These are phyloP conservation scores for Rhabdomys dilectus DNA, from an alignment of 2,113 vertebrate species.

Conservation along the genomic window DNA sequence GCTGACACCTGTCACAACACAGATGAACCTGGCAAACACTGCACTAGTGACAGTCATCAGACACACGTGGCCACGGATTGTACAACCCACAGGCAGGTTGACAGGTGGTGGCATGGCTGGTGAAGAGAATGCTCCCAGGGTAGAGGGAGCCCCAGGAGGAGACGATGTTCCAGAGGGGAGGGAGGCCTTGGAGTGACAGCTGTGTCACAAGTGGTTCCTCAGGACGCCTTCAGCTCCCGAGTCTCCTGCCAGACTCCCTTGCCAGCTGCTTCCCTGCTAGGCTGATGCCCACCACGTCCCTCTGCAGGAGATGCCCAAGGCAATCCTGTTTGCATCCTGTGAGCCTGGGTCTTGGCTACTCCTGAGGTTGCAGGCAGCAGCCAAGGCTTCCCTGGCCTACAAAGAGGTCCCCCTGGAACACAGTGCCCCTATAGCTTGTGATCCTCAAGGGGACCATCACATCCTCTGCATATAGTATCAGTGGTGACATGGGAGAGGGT, in stretches of 20 bases:
- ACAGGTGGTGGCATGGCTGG: too few relatives aligned
- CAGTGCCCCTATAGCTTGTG: fast-evolving
- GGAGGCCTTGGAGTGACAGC: neutral
- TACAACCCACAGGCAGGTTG: neutral
- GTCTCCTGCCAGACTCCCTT: too few relatives aligned
- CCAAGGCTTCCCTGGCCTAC: neutral
- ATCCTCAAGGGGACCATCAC: neutral
- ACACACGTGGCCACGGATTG: neutral
- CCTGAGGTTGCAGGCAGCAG: neutral
- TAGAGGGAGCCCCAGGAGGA: neutral
- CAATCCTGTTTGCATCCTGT: neutral
- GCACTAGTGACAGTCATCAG: neutral
- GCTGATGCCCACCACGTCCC: neutral
- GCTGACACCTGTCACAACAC: neutral
- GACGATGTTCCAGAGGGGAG: neutral
- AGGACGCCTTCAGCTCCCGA: neutral
- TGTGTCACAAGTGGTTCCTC: neutral
- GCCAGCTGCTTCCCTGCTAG: neutral
- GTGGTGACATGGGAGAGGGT: fast-evolving
- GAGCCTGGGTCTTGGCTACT: neutral
- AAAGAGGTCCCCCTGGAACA: fast-evolving
- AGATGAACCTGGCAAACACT: neutral
- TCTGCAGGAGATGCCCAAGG: neutral
- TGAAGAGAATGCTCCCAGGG: neutral
- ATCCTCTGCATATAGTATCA: neutral